Base-by-base conservation (phyloP, 2,113 vertebrate species). In the Nycticorax nycticorax region DNA sequence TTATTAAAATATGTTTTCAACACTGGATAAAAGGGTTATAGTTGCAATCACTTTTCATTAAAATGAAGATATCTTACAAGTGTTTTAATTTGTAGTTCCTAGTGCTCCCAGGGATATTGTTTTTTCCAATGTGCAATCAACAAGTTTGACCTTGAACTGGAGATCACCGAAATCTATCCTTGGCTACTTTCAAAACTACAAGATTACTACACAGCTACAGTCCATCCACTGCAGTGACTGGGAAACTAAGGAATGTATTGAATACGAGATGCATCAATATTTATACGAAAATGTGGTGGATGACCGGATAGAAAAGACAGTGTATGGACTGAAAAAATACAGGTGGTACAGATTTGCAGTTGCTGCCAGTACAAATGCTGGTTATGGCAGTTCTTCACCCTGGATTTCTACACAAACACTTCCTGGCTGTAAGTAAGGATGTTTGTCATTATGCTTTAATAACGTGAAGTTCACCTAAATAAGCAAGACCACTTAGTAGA, bases 341-440 rank as follows among this genome's bases (percentile, higher is more conserved):
- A 98, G 99, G 95, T 98, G 97, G 97, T 99, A 99, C 94, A 98
- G 99, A 95, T 99, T 99, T 98, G 98, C 98, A 52, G 97, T 99
- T 94, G 98, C 98, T 55, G 99, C 99, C 23, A 98, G 99, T 90
- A 99, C 99, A 2, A 99, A 97, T 19, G 99, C 98, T 12, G 99
- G 99, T 53, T 98, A 98, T 62, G 99, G 99, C 59, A 98, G 98
- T 41, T 97, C 98, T 76, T 99, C 99, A 13, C 71, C 74, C 7
- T 99, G 99, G 99, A 98, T 97, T 89, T 98, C 98, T 67, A 93
- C 97, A 12, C 98, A 97, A 72, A 99, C 99, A 6, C 97, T 99
- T 82, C 97, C 98, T 96, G 99, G 99, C 95, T 98, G 99, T 99
- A 98, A 98, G 99, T 98, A 97, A 78, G 33, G 56, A 62, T 69